These are phyloP conservation scores for Melipona bicolor DNA, from an alignment of 2,888 invertebrate species.

Conservation along the genomic window DNA sequence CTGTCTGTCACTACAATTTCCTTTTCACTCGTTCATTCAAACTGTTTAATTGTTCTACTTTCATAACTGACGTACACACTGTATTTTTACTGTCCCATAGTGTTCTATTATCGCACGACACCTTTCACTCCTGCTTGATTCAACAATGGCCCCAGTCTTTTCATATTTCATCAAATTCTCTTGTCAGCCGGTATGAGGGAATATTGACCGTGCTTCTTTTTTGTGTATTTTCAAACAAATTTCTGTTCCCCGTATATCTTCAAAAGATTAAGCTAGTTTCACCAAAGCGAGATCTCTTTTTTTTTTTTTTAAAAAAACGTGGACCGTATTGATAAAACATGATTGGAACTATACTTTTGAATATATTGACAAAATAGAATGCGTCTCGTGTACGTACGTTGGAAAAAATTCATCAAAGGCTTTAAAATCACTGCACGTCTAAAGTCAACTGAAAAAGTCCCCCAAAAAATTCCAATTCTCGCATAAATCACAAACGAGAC, in stretches of 20 bases:
- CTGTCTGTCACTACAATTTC: neutral
- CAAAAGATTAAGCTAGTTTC: slow-evolving; percentile 7
- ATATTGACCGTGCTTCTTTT: neutral
- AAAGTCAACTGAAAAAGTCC: too few relatives aligned
- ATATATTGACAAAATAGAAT: too few relatives aligned
- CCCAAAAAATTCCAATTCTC: too few relatives aligned
- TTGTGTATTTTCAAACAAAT: neutral
- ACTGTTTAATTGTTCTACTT: too few relatives aligned
- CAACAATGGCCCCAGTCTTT: neutral
- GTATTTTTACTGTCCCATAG: neutral
- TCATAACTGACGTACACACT: neutral
- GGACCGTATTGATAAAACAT: neutral
- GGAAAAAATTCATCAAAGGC: too few relatives aligned
- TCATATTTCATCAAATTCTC: neutral
- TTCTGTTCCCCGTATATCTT: neutral
- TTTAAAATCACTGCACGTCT: too few relatives aligned
- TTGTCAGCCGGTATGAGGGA: too few relatives aligned
- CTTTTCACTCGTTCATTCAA: neutral
- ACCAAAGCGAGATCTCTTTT: neutral
- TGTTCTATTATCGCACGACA: neutral
- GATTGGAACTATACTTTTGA: neutral
- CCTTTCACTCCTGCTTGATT: neutral
- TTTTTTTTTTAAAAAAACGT: neutral
- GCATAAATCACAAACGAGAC: neutral
- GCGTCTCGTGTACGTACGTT: too few relatives aligned